These are phyloP conservation scores for Elephantulus edwardii DNA, from an alignment of 2,113 vertebrate genomes.

Conservation along the genomic window DNA sequence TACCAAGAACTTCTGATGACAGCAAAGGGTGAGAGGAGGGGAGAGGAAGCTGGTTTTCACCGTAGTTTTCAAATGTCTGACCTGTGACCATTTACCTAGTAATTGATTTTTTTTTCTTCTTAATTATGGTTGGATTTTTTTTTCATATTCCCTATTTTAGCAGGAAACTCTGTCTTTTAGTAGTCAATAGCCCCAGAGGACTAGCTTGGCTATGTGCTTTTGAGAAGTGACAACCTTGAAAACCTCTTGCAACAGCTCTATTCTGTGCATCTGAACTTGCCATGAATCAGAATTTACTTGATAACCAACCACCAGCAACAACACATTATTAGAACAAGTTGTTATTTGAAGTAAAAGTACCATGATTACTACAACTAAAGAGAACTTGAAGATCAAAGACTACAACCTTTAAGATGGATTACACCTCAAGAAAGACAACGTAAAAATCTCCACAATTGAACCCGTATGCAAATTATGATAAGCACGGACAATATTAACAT, in stretches of 20 bases:
- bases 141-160: background rate
- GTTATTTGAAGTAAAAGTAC: no score
- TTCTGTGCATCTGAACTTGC: background rate
- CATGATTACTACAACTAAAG: no score
- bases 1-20: constrained; percentile 63
- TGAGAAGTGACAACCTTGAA: background rate
- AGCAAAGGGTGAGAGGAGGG: background rate
- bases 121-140: background rate
- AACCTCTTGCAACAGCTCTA: background rate
- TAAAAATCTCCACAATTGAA: no score
- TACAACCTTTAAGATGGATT: no score
- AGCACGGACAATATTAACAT: no score
- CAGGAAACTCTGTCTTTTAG: background rate
- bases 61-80: constrained; percentile 45
- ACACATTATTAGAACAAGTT: background rate
- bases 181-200: background rate
- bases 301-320: background rate
- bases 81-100: background rate
- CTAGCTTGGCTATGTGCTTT: background rate
- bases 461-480: no score
- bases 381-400: no score
- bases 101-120: constrained; percentile 38
- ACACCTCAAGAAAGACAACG: no score
- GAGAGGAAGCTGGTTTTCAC: constrained; percentile 37
- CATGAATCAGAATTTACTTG: background rate